A percentile compares a stretch with the other conserved stretches of the same genome.
Conservation (phyloP, 2,797 vertebrate genomes). For the Gambusia yucatana region DNA sequence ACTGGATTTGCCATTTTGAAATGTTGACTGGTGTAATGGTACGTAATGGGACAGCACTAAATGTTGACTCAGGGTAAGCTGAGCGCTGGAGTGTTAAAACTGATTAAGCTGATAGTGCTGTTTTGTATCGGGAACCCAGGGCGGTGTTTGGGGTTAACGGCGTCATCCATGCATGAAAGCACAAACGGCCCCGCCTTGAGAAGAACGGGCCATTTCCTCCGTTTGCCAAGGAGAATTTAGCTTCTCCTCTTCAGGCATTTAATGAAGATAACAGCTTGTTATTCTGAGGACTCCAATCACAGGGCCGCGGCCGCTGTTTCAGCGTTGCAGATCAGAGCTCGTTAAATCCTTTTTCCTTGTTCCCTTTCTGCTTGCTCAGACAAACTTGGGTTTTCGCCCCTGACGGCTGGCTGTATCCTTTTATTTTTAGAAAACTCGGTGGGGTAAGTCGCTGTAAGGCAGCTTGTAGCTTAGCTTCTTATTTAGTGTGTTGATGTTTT, state of each 20-base stretch:
- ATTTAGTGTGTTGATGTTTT: background rate
- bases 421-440: slow-evolving; percentile 3
- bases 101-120: slow-evolving; percentile 60
- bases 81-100: slow-evolving; percentile 53
- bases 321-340: slow-evolving; percentile 42
- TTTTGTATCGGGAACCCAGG: slow-evolving; percentile 29
- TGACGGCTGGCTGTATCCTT: slow-evolving; percentile 4
- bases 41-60: slow-evolving; percentile 57
- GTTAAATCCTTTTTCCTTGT: slow-evolving; percentile 43
- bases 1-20: slow-evolving; percentile 36
- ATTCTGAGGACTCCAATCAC: slow-evolving; percentile 49
- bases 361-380: slow-evolving; percentile 32
- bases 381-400: slow-evolving; percentile 9
- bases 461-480: background rate
- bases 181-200: slow-evolving; percentile 61
- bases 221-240: slow-evolving; percentile 69
- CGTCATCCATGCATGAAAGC: slow-evolving; percentile 62
- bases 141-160: slow-evolving; percentile 54
- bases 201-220: slow-evolving; percentile 57
- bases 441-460: background rate
- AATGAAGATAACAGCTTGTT: slow-evolving; percentile 74
- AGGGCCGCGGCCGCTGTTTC: slow-evolving; percentile 25
- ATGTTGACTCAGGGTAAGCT: slow-evolving; percentile 58
- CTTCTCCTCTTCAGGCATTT: slow-evolving; percentile 66
- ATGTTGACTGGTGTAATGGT: slow-evolving; percentile 55